Percentiles rank a stretch among this genome's conserved stretches.
These are phyloP conservation scores for Lophotis ruficrista DNA, from an alignment of 2,113 vertebrate species.

Conservation along the genomic window DNA sequence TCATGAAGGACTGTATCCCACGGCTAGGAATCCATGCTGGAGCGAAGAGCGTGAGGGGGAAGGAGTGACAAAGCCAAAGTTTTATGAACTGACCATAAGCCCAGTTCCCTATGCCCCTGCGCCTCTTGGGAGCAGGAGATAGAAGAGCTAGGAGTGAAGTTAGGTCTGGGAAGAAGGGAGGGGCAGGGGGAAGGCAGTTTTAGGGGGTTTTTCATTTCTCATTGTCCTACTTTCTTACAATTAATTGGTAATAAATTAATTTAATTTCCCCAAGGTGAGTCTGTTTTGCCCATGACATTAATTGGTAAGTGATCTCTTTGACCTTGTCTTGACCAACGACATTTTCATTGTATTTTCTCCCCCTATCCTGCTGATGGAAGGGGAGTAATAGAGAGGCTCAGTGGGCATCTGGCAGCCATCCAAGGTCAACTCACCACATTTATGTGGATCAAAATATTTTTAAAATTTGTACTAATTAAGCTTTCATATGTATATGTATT, in stretches of 20 bases:
- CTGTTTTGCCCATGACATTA: background rate
- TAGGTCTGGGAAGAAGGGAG: background rate
- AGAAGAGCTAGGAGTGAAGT: too few relatives aligned
- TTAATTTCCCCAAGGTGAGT: background rate
- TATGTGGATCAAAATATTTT: background rate
- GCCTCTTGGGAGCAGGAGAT: too few relatives aligned
- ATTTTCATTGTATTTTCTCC: background rate
- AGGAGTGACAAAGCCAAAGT: too few relatives aligned
- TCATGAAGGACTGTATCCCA: too few relatives aligned
- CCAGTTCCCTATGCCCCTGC: too few relatives aligned
- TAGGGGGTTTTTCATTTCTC: background rate
- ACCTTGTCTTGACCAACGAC: background rate
- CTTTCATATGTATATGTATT: background rate
- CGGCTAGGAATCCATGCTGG: too few relatives aligned
- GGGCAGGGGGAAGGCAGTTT: fast-evolving
- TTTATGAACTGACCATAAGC: too few relatives aligned
- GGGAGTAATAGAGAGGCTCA: background rate
- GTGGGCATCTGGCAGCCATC: background rate
- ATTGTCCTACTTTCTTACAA: background rate
- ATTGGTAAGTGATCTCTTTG: background rate
- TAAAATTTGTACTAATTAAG: background rate
- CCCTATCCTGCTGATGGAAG: background rate
- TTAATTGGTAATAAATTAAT: background rate
- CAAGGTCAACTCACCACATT: background rate
- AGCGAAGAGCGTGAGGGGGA: too few relatives aligned